Conservation (phyloP, 2,888 invertebrate genomes). For the Galerucella calmariensis region DNA sequence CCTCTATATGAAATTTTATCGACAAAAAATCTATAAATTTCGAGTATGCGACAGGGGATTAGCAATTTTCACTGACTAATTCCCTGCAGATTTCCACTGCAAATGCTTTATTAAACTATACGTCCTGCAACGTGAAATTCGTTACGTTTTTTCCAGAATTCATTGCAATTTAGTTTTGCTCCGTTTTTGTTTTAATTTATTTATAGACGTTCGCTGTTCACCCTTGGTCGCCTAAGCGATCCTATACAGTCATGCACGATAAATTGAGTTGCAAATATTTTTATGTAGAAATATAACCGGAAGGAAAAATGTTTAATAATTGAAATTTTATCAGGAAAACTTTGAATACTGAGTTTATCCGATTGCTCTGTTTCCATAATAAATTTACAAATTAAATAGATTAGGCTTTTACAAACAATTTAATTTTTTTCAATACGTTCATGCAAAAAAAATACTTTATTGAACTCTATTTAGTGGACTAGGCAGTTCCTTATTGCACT, state of each 20-base stretch:
- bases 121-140: constrained; percentile 33
- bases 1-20: constrained; percentile 25
- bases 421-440: too few relatives aligned
- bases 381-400: too few relatives aligned
- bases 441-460: too few relatives aligned
- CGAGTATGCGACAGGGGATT: constrained; percentile 43
- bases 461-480: too few relatives aligned
- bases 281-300: neutral
- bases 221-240: neutral
- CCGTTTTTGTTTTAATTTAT: constrained; percentile 33
- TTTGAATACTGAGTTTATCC: neutral
- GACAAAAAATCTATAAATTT: constrained; percentile 42
- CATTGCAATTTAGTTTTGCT: constrained; percentile 31
- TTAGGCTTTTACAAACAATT: too few relatives aligned
- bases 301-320: neutral
- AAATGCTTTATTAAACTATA: constrained; percentile 48
- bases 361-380: too few relatives aligned
- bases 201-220: constrained; percentile 9
- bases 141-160: constrained; percentile 38
- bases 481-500: too few relatives aligned
- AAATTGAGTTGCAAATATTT: neutral
- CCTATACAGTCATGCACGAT: neutral
- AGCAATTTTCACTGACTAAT: constrained; percentile 48
- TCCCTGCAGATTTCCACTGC: constrained; percentile 46
- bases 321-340: neutral